Evolutionary conservation across 1,140 invertebrate species (phyloP).

Genomic region (Drosophila persimilis): DNA sequence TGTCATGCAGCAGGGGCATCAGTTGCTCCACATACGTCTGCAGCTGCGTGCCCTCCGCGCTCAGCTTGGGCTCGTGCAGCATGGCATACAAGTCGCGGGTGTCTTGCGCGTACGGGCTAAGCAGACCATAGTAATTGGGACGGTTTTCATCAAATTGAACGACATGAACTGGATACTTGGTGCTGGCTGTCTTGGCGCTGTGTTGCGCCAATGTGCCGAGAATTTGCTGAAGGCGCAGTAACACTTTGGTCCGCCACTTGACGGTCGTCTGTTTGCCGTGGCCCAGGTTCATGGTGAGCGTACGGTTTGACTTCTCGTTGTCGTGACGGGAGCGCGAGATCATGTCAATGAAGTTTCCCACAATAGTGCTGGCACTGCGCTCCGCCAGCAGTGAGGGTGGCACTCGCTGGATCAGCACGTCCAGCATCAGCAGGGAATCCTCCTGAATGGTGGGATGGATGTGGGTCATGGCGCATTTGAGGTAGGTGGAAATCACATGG

Average conservation of each 20-base stretch:
- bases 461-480: constrained; percentile 94
- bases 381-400: constrained; percentile 85
- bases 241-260: constrained; percentile 90
- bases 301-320: constrained; percentile 85
- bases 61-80: constrained; percentile 30
- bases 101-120: constrained; percentile 17
- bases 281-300: constrained; percentile 86
- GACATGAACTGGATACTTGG: background rate
- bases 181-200: constrained; percentile 33
- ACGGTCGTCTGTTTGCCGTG: constrained; percentile 87
- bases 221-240: constrained; percentile 86
- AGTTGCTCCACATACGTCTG: constrained; percentile 85
- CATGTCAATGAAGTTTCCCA: constrained; percentile 91
- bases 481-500: constrained; percentile 89
- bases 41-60: constrained; percentile 42
- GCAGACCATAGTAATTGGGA: constrained; percentile 57
- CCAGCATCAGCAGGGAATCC: constrained; percentile 91
- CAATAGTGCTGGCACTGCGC: constrained; percentile 86
- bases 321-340: constrained; percentile 88
- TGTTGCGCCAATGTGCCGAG: constrained; percentile 83
- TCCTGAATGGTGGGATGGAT: constrained; percentile 91
- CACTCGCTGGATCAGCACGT: constrained; percentile 86
- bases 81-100: constrained; percentile 25
- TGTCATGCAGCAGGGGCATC: constrained; percentile 88
- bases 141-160: constrained; percentile 40